Conservation (phyloP, 2,113 vertebrate species). For the Atlantisia rogersi region DNA sequence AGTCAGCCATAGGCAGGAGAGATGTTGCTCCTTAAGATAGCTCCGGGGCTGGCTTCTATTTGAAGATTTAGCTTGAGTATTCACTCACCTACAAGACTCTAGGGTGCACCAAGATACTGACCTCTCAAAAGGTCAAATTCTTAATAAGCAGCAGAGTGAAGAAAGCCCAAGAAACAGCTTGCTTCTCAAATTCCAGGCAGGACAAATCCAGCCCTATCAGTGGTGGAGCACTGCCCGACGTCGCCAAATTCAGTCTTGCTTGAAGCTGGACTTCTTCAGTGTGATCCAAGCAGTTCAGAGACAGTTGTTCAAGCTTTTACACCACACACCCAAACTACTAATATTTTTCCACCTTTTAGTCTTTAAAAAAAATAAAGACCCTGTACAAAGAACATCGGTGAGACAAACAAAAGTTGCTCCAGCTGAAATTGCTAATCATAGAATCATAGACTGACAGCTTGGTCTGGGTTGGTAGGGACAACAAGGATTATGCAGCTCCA, state of each 20-base stretch:
- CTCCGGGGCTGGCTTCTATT: background rate
- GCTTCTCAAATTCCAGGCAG: constrained; percentile 5
- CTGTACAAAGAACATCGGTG: background rate
- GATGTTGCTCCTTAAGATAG: background rate
- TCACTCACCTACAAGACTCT: constrained; percentile 2
- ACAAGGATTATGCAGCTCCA: too few species aligned
- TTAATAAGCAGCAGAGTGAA: constrained; percentile 57
- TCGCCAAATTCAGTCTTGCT: background rate
- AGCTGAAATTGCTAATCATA: background rate
- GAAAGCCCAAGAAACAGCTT: constrained; percentile 33
- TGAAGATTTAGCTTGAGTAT: background rate
- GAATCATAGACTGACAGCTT: too few species aligned
- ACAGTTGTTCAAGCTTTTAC: background rate
- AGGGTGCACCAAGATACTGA: background rate
- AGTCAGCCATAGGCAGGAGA: background rate
- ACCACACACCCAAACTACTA: background rate
- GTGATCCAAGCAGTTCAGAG: background rate
- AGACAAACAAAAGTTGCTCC: background rate
- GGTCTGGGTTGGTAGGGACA: too few species aligned
- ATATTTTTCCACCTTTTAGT: background rate
- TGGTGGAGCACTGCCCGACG: background rate
- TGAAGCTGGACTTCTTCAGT: background rate
- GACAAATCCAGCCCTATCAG: background rate
- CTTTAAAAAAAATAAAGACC: background rate
- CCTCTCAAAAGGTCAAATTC: constrained; percentile 56